These are phyloP conservation scores for Capromys pilorides DNA, from an alignment of 2,797 vertebrate genomes.

Conservation along the genomic window DNA sequence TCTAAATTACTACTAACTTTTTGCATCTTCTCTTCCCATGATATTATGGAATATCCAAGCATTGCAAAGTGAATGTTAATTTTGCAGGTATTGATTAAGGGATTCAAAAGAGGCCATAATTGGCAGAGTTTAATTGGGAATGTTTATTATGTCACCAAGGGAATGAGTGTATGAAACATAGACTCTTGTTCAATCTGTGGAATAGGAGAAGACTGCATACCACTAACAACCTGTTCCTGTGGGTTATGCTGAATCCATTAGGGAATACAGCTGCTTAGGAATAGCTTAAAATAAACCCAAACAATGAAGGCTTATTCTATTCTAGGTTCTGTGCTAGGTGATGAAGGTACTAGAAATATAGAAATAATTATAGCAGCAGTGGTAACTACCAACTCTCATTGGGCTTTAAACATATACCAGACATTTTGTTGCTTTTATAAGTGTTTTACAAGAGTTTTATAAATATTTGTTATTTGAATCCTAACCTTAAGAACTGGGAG, in stretches of 20 bases:
- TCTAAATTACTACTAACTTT: slow-evolving; percentile 40
- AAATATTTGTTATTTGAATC: slow-evolving; percentile 26
- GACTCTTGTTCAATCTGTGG: slow-evolving; percentile 33
- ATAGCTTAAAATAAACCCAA: slow-evolving; percentile 43
- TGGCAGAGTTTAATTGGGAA: slow-evolving; percentile 21
- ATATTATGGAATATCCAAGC: slow-evolving; percentile 27
- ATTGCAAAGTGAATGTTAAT: slow-evolving; percentile 37
- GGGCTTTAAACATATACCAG: neutral
- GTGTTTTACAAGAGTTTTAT: neutral
- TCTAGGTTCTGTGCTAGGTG: slow-evolving; percentile 45
- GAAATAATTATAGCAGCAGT: slow-evolving; percentile 17
- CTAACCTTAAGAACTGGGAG: neutral
- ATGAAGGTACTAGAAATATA: neutral
- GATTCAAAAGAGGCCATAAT: neutral
- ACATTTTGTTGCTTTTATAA: slow-evolving; percentile 3
- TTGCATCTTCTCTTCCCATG: neutral
- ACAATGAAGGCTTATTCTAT: slow-evolving; percentile 2
- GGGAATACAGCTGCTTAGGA: slow-evolving; percentile 48
- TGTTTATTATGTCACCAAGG: slow-evolving; percentile 37
- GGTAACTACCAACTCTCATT: neutral
- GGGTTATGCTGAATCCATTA: neutral
- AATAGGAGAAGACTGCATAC: slow-evolving; percentile 21
- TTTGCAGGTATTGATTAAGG: slow-evolving; percentile 24
- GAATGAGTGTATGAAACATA: slow-evolving; percentile 9
- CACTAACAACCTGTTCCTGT: neutral